phyloP scores from a whole-genome alignment of 2,888 invertebrate genomes.

The Carpatolechia fugitivella region DNA sequence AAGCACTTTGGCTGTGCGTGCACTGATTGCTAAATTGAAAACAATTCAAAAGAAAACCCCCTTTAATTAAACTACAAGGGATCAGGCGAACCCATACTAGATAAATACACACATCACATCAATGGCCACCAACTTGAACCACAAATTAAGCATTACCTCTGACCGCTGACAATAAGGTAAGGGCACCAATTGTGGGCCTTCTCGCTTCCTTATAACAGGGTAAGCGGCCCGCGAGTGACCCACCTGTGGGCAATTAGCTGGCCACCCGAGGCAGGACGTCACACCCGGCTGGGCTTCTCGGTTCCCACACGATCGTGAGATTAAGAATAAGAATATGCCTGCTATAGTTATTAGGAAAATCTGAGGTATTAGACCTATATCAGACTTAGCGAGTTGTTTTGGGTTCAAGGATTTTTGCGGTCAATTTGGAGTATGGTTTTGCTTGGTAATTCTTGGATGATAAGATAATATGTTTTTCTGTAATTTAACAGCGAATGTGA shows the following conservation, averaged over 20 bases:
- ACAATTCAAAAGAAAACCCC: too few species aligned
- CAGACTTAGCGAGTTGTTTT: not conserved
- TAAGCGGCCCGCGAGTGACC: slow-evolving; percentile 4
- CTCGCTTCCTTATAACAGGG: slow-evolving; percentile 1
- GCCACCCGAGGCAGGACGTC: slow-evolving; percentile 49
- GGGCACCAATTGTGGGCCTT: not conserved
- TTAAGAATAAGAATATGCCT: not conserved
- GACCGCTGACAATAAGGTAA: not conserved
- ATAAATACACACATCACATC: too few species aligned
- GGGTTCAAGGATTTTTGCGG: not conserved
- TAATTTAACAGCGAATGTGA: too few species aligned
- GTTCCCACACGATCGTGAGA: slow-evolving; percentile 44
- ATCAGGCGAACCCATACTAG: too few species aligned
- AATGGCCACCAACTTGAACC: too few species aligned
- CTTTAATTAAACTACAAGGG: too few species aligned
- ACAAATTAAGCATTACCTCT: too few species aligned
- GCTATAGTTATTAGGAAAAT: slow-evolving; percentile 5
- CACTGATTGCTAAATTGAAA: too few species aligned
- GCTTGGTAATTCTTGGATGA: too few species aligned
- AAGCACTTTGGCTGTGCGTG: too few species aligned
- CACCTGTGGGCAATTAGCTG: slow-evolving; percentile 64
- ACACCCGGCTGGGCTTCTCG: slow-evolving; percentile 50
- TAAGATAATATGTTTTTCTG: too few species aligned
- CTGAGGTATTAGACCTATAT: not conserved
- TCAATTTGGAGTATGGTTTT: too few species aligned